phyloP scores from a whole-genome alignment of 2,797 vertebrate species.

The Ficedula albicollis region DNA sequence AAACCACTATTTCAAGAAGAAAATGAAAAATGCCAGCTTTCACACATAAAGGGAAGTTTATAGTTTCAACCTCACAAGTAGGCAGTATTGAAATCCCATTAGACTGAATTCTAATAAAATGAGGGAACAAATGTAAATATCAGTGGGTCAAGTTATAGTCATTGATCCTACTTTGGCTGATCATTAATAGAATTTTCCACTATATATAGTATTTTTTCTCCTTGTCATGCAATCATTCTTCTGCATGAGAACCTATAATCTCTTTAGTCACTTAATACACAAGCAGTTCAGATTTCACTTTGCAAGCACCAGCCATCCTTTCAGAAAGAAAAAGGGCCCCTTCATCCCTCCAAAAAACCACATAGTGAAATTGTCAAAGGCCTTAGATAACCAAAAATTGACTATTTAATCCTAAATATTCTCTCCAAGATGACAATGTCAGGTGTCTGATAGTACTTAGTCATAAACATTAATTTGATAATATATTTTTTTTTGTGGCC shows the following conservation, averaged over 20 bases:
- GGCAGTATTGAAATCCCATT: background rate
- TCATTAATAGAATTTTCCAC: background rate
- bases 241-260: background rate
- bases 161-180: background rate
- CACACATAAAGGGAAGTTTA: background rate
- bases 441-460: background rate
- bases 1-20: background rate
- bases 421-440: background rate
- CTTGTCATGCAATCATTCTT: background rate
- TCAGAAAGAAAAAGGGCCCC: background rate
- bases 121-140: background rate
- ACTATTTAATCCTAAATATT: background rate
- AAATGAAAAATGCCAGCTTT: slow-evolving; percentile 12
- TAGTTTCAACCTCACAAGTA: background rate
- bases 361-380: background rate
- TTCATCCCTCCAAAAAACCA: accelerated
- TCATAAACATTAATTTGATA: background rate
- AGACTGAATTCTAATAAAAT: background rate
- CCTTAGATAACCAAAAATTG: background rate
- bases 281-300: background rate
- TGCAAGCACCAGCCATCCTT: background rate
- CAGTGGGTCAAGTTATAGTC: background rate
- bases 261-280: background rate
- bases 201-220: no score
- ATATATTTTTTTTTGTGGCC: background rate